These are phyloP conservation scores for Parthenolecanium corni DNA, from an alignment of 2,888 invertebrate species.

Conservation along the genomic window DNA sequence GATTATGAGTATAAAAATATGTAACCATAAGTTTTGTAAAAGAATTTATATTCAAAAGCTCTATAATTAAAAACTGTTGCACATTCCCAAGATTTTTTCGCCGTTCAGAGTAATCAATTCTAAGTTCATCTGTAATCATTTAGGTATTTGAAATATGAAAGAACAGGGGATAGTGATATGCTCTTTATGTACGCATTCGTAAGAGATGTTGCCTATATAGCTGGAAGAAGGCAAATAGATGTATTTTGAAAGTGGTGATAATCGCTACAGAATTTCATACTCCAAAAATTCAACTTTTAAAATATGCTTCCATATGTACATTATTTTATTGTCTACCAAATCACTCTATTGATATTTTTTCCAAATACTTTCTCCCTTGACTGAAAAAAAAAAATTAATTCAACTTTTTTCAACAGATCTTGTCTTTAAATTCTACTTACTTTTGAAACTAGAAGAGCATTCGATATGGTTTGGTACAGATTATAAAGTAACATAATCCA, in stretches of 20 bases:
- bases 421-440: no score
- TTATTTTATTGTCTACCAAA: neutral
- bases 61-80: no score
- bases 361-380: neutral
- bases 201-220: neutral
- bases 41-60: no score
- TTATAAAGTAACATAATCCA: conserved; percentile 32
- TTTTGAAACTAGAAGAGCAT: conserved; percentile 31
- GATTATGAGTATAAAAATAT: neutral
- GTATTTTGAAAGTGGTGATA: neutral
- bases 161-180: neutral
- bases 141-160: neutral
- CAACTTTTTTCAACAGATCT: no score
- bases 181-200: no score
- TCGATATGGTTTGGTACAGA: conserved; percentile 32
- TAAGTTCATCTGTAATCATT: no score
- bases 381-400: no score
- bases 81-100: no score
- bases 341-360: neutral
- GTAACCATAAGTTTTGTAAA: neutral
- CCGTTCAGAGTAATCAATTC: no score
- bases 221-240: neutral
- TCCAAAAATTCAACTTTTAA: neutral
- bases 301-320: no score
- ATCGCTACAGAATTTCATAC: neutral